Evolutionary conservation across 2,888 invertebrate species (phyloP).

Genomic region (Leistus spinibarbis): DNA sequence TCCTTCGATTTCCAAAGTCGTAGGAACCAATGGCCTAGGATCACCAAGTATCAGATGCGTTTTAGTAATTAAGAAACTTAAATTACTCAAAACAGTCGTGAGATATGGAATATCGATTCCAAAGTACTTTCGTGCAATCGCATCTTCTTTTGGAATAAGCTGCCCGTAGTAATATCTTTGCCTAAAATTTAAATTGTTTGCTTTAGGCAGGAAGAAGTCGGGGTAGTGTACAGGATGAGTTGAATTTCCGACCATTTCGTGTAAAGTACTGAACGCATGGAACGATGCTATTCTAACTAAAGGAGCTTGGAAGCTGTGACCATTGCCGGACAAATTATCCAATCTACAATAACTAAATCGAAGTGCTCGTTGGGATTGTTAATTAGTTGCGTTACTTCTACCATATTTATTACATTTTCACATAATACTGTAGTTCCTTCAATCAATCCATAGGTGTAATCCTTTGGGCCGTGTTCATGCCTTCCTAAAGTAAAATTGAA

Average conservation of each 20-base stretch:
- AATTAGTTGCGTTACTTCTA: background rate
- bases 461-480: background rate
- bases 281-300: conserved; percentile 38
- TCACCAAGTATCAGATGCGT: no score
- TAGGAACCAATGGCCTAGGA: no score
- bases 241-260: conserved; percentile 42
- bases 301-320: conserved; percentile 37
- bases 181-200: background rate
- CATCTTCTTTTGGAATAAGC: conserved; percentile 33
- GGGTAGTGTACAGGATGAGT: conserved; percentile 30
- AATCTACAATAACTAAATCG: background rate
- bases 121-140: conserved; percentile 33
- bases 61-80: no score
- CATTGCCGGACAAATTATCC: background rate
- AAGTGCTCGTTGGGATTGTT: background rate
- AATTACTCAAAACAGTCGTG: no score
- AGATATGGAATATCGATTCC: no score
- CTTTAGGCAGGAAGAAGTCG: background rate
- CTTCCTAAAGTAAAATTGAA: background rate
- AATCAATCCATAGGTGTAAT: background rate
- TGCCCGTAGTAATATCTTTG: conserved; percentile 18
- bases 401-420: background rate
- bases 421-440: background rate
- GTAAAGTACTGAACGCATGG: conserved; percentile 32
- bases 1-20: no score